Evolutionary conservation across 2,113 vertebrate genomes (phyloP), one percentile per base, ranked within the genome.

Genomic region (Acanthochromis polyacanthus): DNA sequence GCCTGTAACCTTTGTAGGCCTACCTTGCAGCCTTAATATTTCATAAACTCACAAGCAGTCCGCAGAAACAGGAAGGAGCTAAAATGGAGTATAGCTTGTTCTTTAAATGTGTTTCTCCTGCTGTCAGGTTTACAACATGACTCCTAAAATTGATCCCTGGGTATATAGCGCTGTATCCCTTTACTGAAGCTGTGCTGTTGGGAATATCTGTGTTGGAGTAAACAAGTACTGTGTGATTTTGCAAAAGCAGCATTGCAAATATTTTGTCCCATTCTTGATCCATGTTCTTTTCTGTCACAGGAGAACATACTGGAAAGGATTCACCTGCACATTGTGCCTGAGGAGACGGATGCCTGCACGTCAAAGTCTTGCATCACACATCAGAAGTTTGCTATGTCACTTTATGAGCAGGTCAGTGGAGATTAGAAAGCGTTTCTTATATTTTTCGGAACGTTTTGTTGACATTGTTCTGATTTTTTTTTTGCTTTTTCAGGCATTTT

Each of bases 281-380:
- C 2, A 52, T 72, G 17, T 56, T 3, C 6, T 74, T 1, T 75
- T 73, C 25, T 79, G 57, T 88, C 22, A 62, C 84, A 99, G 98
- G 98, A 99, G 90, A 99, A 97, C 81, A 98, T 99, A 72, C 88
- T 99, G 76, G 95, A 97, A 81, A 95, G 96, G 91, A 98, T 99
- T 89, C 98, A 99, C 82, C 95, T 97, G 81, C 97, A 99, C 85
- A 95, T 99, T 32, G 97, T 97, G 82, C 96, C 97, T 74, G 97
- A 97, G 88, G 96, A 97, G 67, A 92, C 95, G 0, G 97, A 99
- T 71, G 94, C 96, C 91, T 99, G 98, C 92, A 97, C 97, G 62
- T 98, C 97, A 0, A 97, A 96, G 71, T 97, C 95, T n/a, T 99
- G 98, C 84, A 97, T 99, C 91, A 96, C 97, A 3, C 98, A 99